Conservation (phyloP, 2,888 invertebrate species). For the Cantharis lateralis region DNA sequence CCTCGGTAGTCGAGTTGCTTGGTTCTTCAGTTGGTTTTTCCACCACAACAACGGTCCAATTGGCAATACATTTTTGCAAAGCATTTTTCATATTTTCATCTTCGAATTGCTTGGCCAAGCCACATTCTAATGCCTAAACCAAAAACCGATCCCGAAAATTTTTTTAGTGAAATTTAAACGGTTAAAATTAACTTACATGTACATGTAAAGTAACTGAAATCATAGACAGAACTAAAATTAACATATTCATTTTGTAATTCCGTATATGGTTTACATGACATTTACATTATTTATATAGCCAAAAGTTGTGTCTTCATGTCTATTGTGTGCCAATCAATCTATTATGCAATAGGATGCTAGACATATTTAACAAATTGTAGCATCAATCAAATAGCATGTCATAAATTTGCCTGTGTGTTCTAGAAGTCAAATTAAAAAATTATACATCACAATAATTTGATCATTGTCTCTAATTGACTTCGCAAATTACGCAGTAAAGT, state of each 20-base stretch:
- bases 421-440: not conserved
- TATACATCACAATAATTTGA: not conserved
- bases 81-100: conserved; percentile 64
- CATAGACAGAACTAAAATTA: not conserved
- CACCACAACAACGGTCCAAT: conserved; percentile 21
- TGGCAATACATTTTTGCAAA: conserved; percentile 62
- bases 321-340: conserved; percentile 20
- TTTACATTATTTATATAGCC: not conserved
- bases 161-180: not conserved
- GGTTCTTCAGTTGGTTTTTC: not conserved
- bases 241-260: not conserved
- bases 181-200: conserved; percentile 8
- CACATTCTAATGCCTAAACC: conserved; percentile 49
- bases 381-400: conserved; percentile 21
- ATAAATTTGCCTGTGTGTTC: conserved; percentile 1
- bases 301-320: conserved; percentile 14
- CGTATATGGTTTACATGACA: not conserved
- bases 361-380: conserved; percentile 35
- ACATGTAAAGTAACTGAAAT: not conserved
- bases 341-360: conserved; percentile 44
- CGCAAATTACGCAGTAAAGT: not conserved
- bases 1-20: not conserved
- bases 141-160: not conserved
- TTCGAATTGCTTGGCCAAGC: conserved; percentile 50
- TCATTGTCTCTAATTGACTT: not conserved